Evolutionary conservation across 2,113 vertebrate genomes (phyloP), one percentile per base, ranked within the genome.

Genomic region (Rhombomys opimus): DNA sequence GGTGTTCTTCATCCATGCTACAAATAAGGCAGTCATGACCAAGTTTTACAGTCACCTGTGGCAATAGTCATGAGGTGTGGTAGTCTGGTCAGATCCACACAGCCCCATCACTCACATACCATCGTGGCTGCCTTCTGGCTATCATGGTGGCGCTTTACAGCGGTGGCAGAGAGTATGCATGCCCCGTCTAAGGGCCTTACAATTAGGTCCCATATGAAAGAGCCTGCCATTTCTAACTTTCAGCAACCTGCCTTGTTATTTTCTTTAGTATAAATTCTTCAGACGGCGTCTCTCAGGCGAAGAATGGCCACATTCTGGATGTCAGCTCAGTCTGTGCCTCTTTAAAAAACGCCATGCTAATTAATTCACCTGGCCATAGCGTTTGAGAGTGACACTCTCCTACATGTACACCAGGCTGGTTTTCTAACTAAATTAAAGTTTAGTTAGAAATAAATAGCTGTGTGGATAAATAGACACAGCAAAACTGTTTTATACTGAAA

Each of bases 71-170:
- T 18, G 25, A 11, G 10, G 4, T 10, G 23, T 2, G 11, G 1
- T 1, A 8, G 30, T 0, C 0, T 13, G 80, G 89, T 46, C 63
- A 70, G 0, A 14, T 4, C 46, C 46, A 25, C 57, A 4, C 5
- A 67, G 54, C 25, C 35, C 20, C 1, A 4, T 46, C 76, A 20
- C 3, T n/a, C 22, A 9, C 32, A 7, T 9, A 9, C 0, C 1
- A 10, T 50, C 72, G 9, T 18, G 76, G 52, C 17, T 35, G 65
- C 32, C 12, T 17, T 25, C 23, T 4, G 1, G 8, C 8, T 3
- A 0, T 12, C 1, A 4, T 0, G 7, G 65, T 50, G 11, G 78
- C 35, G 30, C 0, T 52, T 9, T 75, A 32, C 1, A 9, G 22
- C 1, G 18, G 32, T 2, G 50, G 54, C 35, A 25, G 57, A 65